Evolutionary conservation across 2,113 vertebrate genomes (phyloP).

Genomic region (Dipodomys spectabilis): DNA sequence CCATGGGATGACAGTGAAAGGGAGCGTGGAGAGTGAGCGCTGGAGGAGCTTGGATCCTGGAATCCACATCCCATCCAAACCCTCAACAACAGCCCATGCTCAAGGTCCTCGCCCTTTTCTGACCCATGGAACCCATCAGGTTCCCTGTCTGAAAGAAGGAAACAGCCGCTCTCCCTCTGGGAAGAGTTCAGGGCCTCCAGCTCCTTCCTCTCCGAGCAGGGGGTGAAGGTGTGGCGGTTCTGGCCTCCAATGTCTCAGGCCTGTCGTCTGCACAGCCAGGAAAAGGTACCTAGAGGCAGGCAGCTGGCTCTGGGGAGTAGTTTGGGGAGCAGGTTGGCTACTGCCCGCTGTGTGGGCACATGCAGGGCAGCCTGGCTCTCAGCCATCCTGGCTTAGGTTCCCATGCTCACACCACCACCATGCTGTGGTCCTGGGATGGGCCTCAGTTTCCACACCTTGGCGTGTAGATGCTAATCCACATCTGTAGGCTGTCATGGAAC

Average conservation of each 20-base stretch:
- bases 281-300: neutral
- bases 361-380: neutral
- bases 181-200: neutral
- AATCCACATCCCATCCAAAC: neutral
- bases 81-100: neutral
- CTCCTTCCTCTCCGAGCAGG: neutral
- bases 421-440: neutral
- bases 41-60: neutral
- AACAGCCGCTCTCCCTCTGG: no score
- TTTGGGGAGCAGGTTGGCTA: neutral
- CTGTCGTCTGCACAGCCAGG: neutral
- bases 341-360: accelerated
- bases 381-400: neutral
- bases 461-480: neutral
- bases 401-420: neutral
- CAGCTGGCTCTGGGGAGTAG: neutral
- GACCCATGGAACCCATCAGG: neutral
- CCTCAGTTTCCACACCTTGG: neutral
- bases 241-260: neutral
- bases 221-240: neutral
- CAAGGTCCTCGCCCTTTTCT: neutral
- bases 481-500: accelerated
- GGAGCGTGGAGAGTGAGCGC: accelerated
- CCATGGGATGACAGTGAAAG: neutral
- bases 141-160: neutral